A percentile compares a stretch with the other conserved stretches of the same genome.
Conservation (phyloP, 2,888 invertebrate species). For the Strigamia maritima region DNA sequence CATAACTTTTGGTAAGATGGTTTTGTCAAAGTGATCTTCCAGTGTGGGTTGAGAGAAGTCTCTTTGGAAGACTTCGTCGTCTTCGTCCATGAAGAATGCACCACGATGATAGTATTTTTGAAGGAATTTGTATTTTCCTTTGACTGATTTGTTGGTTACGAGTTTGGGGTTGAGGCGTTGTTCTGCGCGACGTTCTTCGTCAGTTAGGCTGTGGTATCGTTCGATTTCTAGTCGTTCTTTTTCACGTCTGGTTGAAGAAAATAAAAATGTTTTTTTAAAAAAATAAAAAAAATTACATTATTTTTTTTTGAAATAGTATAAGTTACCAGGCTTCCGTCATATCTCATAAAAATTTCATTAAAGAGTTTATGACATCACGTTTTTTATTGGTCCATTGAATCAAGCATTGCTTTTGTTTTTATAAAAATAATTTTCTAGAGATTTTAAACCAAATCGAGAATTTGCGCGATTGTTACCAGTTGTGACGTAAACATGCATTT, state of each 20-base stretch:
- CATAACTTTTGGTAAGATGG: slow-evolving; percentile 98
- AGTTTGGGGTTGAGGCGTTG: slow-evolving; percentile 83
- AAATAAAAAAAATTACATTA: too few relatives aligned
- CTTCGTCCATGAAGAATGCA: slow-evolving; percentile 94
- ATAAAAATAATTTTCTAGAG: too few relatives aligned
- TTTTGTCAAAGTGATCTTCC: slow-evolving; percentile 99
- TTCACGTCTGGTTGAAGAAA: slow-evolving; percentile 64
- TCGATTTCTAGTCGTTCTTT: slow-evolving; percentile 86
- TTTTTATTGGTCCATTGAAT: too few relatives aligned
- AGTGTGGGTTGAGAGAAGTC: slow-evolving; percentile 94
- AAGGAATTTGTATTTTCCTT: slow-evolving; percentile 98
- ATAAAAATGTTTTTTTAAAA: neutral
- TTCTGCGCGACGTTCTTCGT: slow-evolving; percentile 91
- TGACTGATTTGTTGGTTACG: slow-evolving; percentile 88
- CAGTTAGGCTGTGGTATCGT: slow-evolving; percentile 85
- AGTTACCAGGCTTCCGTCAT: too few relatives aligned
- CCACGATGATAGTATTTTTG: slow-evolving; percentile 99
- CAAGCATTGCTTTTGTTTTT: too few relatives aligned
- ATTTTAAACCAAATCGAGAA: too few relatives aligned
- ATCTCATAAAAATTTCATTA: too few relatives aligned
- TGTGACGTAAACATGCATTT: too few relatives aligned
- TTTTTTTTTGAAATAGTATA: too few relatives aligned
- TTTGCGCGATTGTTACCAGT: too few relatives aligned
- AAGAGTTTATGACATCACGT: too few relatives aligned
- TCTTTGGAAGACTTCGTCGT: slow-evolving; percentile 83